Conservation (phyloP, 2,888 invertebrate genomes). For the Scaptomyza cyrtandrae region DNA sequence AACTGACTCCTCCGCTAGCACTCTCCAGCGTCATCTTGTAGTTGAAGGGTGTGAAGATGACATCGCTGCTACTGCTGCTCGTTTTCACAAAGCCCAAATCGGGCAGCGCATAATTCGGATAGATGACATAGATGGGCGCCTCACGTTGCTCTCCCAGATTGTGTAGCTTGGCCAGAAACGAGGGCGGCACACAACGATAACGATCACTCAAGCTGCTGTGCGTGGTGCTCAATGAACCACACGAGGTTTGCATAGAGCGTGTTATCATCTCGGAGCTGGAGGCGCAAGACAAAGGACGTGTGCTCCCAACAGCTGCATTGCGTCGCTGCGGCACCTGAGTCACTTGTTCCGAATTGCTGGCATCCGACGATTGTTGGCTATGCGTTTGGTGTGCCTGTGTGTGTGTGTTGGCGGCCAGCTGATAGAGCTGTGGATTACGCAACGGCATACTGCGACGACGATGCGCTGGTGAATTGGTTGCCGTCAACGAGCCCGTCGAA, state of each 20-base stretch:
- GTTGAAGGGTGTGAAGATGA: conserved; percentile 88
- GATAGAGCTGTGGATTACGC: conserved; percentile 83
- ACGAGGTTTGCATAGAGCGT: conserved; percentile 90
- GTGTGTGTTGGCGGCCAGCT: conserved; percentile 71
- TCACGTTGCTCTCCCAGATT: conserved; percentile 87
- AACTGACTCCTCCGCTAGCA: conserved; percentile 29
- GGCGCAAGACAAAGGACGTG: conserved; percentile 74
- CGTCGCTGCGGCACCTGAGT: conserved; percentile 75
- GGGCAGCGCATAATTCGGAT: conserved; percentile 95
- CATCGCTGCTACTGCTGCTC: conserved; percentile 86
- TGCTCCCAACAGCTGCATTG: conserved; percentile 32
- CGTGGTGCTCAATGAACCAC: conserved; percentile 78
- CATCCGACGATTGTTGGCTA: conserved; percentile 82
- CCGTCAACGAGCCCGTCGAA: conserved; percentile 79
- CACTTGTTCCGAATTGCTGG: conserved; percentile 82
- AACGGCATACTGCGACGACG: conserved; percentile 83
- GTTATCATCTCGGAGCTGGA: conserved; percentile 86
- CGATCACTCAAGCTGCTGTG: conserved; percentile 84
- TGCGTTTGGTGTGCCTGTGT: background rate
- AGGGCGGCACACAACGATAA: conserved; percentile 88
- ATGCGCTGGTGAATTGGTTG: conserved; percentile 82
- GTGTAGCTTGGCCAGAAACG: conserved; percentile 88
- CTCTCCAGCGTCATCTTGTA: conserved; percentile 87
- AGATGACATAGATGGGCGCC: conserved; percentile 94
- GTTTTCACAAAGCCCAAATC: conserved; percentile 92